These are phyloP conservation scores for Acrocephalus scirpaceus DNA, from an alignment of 2,797 vertebrate species.

Conservation along the genomic window DNA sequence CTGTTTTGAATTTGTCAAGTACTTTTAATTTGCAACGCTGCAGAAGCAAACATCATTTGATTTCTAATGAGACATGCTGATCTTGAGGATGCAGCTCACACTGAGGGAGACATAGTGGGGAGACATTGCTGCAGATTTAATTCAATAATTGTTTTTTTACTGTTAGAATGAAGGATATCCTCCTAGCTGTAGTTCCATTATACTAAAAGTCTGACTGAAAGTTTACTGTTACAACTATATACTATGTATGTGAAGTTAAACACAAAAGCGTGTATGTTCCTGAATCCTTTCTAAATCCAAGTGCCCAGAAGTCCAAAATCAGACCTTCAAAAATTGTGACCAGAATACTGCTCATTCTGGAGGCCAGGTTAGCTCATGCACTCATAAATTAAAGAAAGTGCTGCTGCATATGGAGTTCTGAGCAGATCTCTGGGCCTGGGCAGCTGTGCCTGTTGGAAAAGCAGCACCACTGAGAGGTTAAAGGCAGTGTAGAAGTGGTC, in stretches of 20 bases:
- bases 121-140: neutral
- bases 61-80: neutral
- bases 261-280: fast-evolving
- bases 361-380: neutral
- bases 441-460: neutral
- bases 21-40: neutral
- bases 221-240: neutral
- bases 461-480: neutral
- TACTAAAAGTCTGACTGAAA: neutral
- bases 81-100: neutral
- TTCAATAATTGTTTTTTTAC: neutral
- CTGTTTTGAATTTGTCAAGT: neutral
- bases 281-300: neutral
- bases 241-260: neutral
- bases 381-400: neutral
- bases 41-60: neutral
- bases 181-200: neutral
- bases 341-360: neutral
- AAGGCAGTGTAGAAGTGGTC: neutral
- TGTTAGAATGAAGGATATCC: neutral
- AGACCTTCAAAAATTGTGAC: neutral
- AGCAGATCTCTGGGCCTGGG: neutral
- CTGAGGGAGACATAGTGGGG: neutral
- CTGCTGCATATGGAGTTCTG: neutral
- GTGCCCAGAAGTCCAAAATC: neutral